Evolutionary conservation across 2,797 vertebrate species (phyloP), one percentile per base, ranked within the genome.

Genomic region (Monodelphis domestica): DNA sequence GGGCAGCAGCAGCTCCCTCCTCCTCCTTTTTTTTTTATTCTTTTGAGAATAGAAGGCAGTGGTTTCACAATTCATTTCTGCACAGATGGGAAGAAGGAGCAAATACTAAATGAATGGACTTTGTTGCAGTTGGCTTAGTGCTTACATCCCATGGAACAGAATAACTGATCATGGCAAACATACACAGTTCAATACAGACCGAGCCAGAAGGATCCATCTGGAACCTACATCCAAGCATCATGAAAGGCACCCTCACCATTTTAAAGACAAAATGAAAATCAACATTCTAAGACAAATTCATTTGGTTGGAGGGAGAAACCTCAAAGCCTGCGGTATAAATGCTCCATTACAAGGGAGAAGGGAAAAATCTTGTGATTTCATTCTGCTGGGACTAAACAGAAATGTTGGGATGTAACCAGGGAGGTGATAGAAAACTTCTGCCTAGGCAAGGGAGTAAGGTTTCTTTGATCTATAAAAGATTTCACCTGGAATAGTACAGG

Each of bases 51-150:
- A 92, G 89, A 50, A 91, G 33, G 17, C 28, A 90, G 1, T 56
- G 56, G 59, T 28, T 90, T 89, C 5, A 87, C 59, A 94, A 91
- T 91, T 54, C 92, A 26, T 92, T 92, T 88, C 88, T 89, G 52
- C 56, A 59, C 56, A 70, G 90, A 91, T 89, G 54, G 54, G 55
- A 63, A 88, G 89, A 92, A 38, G 89, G 90, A 38, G 57, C 90
- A 54, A 55, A 30, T 24, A 28, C 51, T 45, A 45, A 95, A 45
- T 57, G n/a, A 12, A 51, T 4, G 78, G 89, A 93, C 12, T 52
- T 54, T 33, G 6, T 51, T 88, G 51, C 54, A 90, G 14, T 78
- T 30, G 26, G 11, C 21, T 51, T 59, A 92, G 15, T n/a, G 38
- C 91, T 50, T 92, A 91, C 90, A 94, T 28, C 45, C 28, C 45